A percentile compares a stretch with the other conserved stretches of the same genome.
Evolutionary conservation across 1,140 invertebrate species (phyloP).

Genomic region (Gryllus bimaculatus): DNA sequence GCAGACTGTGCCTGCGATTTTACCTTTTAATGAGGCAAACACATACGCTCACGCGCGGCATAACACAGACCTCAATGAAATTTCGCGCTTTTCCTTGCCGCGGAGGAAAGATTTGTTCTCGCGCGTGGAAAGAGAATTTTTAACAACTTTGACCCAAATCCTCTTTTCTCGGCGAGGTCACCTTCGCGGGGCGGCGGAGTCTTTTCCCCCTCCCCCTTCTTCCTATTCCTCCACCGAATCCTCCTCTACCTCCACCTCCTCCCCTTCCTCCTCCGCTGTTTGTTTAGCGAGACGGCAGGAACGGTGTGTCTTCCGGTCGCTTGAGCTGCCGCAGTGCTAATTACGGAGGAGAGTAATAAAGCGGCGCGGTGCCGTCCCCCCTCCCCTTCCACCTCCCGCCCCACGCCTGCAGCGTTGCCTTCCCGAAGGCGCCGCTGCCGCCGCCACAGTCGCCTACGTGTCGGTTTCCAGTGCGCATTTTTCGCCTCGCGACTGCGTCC

Average conservation of each 20-base stretch:
- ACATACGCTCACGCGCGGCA: no score
- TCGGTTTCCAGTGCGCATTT: no score
- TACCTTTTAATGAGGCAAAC: no score
- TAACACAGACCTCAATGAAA: no score
- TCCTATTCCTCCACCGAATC: not conserved
- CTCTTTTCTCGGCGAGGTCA: not conserved
- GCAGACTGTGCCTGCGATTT: no score
- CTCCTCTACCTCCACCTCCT: not conserved
- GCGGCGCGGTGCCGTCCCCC: no score
- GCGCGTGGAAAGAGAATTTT: not conserved
- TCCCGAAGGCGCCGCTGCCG: no score
- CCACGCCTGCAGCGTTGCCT: no score
- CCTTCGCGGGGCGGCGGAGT: not conserved
- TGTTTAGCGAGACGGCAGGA: not conserved
- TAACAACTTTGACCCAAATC: not conserved
- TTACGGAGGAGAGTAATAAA: not conserved
- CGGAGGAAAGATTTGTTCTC: not conserved
- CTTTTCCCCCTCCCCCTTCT: not conserved
- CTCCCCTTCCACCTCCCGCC: no score
- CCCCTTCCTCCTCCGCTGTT: not conserved
- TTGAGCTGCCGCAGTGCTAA: not conserved
- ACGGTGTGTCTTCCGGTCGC: not conserved
- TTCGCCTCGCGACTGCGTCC: no score
- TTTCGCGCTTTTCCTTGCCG: no score
- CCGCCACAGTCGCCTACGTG: no score